These are phyloP conservation scores for Sebastes oblongus DNA, from an alignment of 2,797 vertebrate genomes.

Conservation along the genomic window DNA sequence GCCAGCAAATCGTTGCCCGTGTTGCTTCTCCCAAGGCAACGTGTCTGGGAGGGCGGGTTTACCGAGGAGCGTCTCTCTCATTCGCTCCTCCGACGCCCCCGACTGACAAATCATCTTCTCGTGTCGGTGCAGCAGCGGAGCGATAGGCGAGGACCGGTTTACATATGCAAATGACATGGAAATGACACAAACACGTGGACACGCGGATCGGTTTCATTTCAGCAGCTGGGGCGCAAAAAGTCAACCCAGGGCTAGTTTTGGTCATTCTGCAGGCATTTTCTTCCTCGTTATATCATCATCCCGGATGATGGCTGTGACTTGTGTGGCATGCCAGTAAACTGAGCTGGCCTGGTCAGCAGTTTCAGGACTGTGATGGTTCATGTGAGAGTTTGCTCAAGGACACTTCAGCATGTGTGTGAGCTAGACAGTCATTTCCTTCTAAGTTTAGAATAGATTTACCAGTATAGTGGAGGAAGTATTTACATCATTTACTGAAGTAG, in stretches of 20 bases:
- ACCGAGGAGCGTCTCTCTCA: constrained; percentile 40
- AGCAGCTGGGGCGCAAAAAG: constrained; percentile 72
- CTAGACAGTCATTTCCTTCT: neutral
- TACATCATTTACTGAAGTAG: neutral
- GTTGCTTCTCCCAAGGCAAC: constrained; percentile 86
- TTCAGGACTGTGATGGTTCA: constrained; percentile 14
- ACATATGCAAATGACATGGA: constrained; percentile 84
- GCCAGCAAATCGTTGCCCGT: constrained; percentile 78
- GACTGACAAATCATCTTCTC: constrained; percentile 66
- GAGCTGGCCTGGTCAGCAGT: constrained; percentile 46
- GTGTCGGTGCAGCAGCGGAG: constrained; percentile 32
- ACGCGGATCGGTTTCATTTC: constrained; percentile 84
- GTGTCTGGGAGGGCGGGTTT: constrained; percentile 82
- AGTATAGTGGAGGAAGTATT: neutral
- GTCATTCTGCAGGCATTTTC: constrained; percentile 67
- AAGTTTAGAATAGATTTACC: neutral
- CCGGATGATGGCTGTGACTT: constrained; percentile 45
- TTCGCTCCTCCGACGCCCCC: constrained; percentile 53
- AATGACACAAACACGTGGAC: constrained; percentile 87
- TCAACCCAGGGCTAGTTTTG: constrained; percentile 65
- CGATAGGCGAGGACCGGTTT: constrained; percentile 77
- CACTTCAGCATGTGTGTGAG: constrained; percentile 1
- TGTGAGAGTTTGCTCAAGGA: constrained; percentile 40
- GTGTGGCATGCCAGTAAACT: constrained; percentile 44
- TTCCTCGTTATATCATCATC: constrained; percentile 55